phyloP scores from a whole-genome alignment of 2,888 invertebrate species.

The Neelides folsomi region DNA sequence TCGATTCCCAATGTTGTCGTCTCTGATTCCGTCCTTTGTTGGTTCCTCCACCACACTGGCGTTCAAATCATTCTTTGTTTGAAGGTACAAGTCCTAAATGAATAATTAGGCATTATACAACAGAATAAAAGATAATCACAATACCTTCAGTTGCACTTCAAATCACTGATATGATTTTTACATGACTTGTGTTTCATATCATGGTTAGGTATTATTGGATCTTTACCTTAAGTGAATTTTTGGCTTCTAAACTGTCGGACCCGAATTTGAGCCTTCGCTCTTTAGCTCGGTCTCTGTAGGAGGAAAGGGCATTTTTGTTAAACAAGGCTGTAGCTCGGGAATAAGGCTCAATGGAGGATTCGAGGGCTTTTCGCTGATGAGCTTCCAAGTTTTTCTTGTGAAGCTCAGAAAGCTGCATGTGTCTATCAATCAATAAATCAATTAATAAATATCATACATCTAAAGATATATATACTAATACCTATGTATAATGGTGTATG shows the following conservation, averaged over 20 bases:
- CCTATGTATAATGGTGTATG: neutral
- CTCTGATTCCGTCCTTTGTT: slow-evolving; percentile 56
- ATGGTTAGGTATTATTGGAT: neutral
- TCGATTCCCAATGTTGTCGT: slow-evolving; percentile 87
- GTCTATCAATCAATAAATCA: slow-evolving; percentile 44
- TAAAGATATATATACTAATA: neutral
- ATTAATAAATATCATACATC: neutral
- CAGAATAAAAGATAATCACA: no score
- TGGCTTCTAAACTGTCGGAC: slow-evolving; percentile 15
- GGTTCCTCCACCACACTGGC: slow-evolving; percentile 42
- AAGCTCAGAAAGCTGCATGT: slow-evolving; percentile 81
- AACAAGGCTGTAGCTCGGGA: slow-evolving; percentile 22
- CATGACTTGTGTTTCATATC: no score
- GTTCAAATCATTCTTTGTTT: slow-evolving; percentile 40
- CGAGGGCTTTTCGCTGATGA: slow-evolving; percentile 40
- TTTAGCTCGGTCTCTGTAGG: slow-evolving; percentile 88
- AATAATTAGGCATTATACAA: slow-evolving; percentile 2
- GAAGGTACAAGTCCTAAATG: slow-evolving; percentile 50
- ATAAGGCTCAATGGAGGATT: slow-evolving; percentile 36
- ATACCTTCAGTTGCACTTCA: no score
- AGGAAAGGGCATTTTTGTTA: slow-evolving; percentile 34
- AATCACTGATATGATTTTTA: no score
- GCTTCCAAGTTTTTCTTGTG: slow-evolving; percentile 74
- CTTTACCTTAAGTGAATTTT: slow-evolving; percentile 48
- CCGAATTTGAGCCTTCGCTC: slow-evolving; percentile 89